These are phyloP conservation scores for Helobdella robusta DNA, from an alignment of 2,888 invertebrate species.

Conservation along the genomic window DNA sequence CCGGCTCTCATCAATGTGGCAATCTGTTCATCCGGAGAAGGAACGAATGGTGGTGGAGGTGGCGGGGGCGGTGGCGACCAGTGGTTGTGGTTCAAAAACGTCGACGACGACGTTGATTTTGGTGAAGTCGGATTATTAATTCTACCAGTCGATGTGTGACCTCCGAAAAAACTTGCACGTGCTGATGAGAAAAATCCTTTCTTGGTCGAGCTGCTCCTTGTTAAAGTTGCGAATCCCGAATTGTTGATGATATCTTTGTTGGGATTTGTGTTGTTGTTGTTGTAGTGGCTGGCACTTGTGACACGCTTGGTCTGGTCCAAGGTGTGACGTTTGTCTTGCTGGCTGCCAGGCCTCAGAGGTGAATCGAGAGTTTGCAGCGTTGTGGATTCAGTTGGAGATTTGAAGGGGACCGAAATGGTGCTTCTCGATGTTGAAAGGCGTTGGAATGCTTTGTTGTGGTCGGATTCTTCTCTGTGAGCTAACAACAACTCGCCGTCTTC, in stretches of 20 bases:
- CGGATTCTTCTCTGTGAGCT: conserved; percentile 3
- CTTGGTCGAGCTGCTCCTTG: conserved; percentile 6
- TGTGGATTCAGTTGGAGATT: neutral
- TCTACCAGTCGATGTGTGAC: conserved; percentile 11
- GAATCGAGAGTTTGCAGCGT: conserved; percentile 14
- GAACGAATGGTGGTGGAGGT: neutral
- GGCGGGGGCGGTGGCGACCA: conserved; percentile 20
- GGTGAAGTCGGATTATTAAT: conserved; percentile 1
- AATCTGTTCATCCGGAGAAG: neutral
- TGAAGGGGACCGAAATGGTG: conserved; percentile 8
- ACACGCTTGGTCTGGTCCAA: neutral
- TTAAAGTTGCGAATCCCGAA: neutral
- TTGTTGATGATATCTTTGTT: neutral
- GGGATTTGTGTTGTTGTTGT: neutral
- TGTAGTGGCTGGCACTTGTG: neutral
- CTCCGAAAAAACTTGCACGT: conserved; percentile 1
- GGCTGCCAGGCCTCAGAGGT: conserved; percentile 16
- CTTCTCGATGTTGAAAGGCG: neutral
- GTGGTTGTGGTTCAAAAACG: too few relatives aligned
- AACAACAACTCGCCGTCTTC: conserved; percentile 17
- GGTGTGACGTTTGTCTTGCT: neutral
- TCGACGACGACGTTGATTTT: too few relatives aligned
- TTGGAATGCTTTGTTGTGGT: neutral
- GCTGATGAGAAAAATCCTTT: too few relatives aligned
- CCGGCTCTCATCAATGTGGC: neutral